Evolutionary conservation across 2,797 vertebrate genomes (phyloP), one percentile per base, ranked within the genome.

Genomic region (Bradypodion pumilum): DNA sequence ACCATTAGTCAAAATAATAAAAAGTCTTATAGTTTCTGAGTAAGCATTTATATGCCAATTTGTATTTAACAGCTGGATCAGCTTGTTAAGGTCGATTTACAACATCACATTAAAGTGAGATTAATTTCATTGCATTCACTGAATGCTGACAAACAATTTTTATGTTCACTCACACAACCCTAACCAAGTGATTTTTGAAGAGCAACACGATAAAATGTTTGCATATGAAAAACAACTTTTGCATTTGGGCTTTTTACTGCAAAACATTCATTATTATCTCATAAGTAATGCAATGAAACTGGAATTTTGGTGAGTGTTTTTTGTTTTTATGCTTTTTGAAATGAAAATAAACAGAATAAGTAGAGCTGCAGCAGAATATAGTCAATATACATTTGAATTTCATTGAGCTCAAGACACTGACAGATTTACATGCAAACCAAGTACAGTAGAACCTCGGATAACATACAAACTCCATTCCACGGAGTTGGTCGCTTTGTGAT

Each of bases 101-200:
- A 88, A 1, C 1, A 32, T 0, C 63, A 15, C 4, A 85, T 56
- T 79, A 81, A 74, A 82, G 3, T 82, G 81, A 85, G 63, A 87
- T 84, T 89, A 78, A 86, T 75, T 59, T 0, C 1, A 37, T 70
- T 63, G 80, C 81, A 89, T 3, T 1, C 25, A 74, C 73, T 35
- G 27, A 81, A 52, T 83, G 52, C 81, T 80, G 81, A 29, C 5
- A 86, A 86, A 83, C 78, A 60, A 56, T 84, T 87, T 85, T 86
- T 81, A 70, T 72, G 77, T 73, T 74, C 4, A 56, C 1, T 1
- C 35, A 27, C 13, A 35, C 35, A 29, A 0, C 60, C 13, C 25
- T 42, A 8, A 89, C 85, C 40, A 65, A 1, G 59, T 70, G 27
- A 6, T 1, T 83, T 88, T 84, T 88, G 37, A 89, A 83, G 12